A percentile compares a stretch with the other conserved stretches of the same genome.
These are phyloP conservation scores for Cyanistes caeruleus DNA, from an alignment of 2,113 vertebrate species.

Conservation along the genomic window DNA sequence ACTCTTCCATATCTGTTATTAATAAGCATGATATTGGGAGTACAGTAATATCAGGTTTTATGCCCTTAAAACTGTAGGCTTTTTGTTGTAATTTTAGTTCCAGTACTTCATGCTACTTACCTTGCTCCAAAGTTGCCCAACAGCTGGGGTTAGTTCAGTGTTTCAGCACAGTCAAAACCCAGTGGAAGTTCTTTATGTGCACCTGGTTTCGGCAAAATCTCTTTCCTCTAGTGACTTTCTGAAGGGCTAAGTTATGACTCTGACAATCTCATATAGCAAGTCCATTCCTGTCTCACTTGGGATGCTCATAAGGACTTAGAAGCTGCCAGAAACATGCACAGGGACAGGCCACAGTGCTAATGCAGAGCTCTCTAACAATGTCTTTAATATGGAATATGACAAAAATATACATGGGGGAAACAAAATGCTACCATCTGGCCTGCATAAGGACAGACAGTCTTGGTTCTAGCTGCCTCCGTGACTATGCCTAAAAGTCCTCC, in stretches of 20 bases:
- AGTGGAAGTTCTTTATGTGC: neutral
- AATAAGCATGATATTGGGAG: neutral
- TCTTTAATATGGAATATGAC: neutral
- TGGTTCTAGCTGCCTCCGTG: accelerated
- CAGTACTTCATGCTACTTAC: neutral
- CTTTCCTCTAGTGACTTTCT: neutral
- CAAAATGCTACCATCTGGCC: neutral
- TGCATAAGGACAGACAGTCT: neutral
- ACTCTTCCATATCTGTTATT: neutral
- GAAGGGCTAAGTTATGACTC: neutral
- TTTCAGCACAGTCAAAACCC: neutral
- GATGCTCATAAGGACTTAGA: neutral
- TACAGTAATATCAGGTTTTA: neutral
- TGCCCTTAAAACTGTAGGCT: neutral
- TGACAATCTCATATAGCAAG: neutral
- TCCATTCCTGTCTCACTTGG: neutral
- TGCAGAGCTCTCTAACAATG: neutral
- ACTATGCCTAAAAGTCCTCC: neutral
- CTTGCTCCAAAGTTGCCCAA: neutral
- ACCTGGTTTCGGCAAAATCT: neutral
- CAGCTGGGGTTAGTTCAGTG: neutral
- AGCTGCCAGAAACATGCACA: neutral
- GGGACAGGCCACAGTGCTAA: neutral
- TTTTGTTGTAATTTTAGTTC: neutral
- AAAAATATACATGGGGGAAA: neutral